Percentiles rank a stretch among this genome's conserved stretches.
These are phyloP conservation scores for Beaufortia kweichowensis DNA, from an alignment of 2,113 vertebrate species.

Conservation along the genomic window DNA sequence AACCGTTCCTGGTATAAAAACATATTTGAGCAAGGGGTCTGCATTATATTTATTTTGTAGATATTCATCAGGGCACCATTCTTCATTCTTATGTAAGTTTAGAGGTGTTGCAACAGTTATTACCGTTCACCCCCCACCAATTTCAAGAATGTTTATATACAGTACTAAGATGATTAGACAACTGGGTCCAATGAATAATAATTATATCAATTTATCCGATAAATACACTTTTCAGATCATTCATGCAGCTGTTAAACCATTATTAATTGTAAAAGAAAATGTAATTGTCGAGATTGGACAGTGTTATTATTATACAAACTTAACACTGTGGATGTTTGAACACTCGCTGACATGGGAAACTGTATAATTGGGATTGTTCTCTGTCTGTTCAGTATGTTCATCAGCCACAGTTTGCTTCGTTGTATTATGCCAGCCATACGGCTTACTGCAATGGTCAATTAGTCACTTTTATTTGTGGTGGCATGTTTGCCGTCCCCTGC, in stretches of 20 bases:
- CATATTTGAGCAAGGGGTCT: conserved; percentile 33
- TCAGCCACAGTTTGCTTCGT: not conserved
- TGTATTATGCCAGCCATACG: not conserved
- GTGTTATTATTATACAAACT: conserved; percentile 58
- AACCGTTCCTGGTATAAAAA: not conserved
- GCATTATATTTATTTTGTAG: conserved; percentile 62
- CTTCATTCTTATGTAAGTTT: conserved; percentile 43
- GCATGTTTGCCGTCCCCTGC: not conserved
- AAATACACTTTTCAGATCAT: too few species aligned
- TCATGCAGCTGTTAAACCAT: conserved; percentile 61
- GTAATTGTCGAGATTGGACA: conserved; percentile 42
- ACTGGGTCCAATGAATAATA: too few species aligned
- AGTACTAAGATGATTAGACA: too few species aligned
- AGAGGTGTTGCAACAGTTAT: too few species aligned
- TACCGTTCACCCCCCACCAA: too few species aligned
- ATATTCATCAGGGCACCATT: conserved; percentile 61
- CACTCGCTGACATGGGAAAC: conserved; percentile 13
- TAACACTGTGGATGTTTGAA: conserved; percentile 30
- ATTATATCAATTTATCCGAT: too few species aligned
- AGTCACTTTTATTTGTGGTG: conserved; percentile 13
- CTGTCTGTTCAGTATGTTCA: conserved; percentile 6
- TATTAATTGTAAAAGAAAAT: conserved; percentile 68
- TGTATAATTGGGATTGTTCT: not conserved
- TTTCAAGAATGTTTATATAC: too few species aligned
- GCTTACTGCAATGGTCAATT: conserved; percentile 9